Base-by-base conservation (phyloP, 2,888 invertebrate genomes). In the Acleris sparsana region DNA sequence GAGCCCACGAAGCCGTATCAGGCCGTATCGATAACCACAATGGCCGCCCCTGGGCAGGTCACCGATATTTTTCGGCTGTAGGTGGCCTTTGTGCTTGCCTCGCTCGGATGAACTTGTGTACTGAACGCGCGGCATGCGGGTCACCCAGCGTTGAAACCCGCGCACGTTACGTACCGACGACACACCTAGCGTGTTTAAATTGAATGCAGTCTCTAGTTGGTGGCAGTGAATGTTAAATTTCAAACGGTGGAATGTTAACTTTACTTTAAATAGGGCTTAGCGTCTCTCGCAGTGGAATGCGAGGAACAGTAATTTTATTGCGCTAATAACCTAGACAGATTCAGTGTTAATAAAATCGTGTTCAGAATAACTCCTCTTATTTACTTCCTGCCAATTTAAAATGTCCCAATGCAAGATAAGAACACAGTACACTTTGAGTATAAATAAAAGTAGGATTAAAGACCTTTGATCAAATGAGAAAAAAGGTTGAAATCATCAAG, bases 71-170 rank as follows among this genome's bases (percentile, higher is more conserved):
- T 57, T 57, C 22, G 44, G 56, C 6, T 18, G 46, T 46, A 6
- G 46, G 20, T 33, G 9, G 17, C 57, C 57, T 57, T 57, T 57
- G 57, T 57, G 57, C 25, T 25, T 3, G 57, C 16, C 57, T n/a
- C 57, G 46, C 46, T 46, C 46, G 57, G 20, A 25, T 57, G 43
- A 57, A 44, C 57, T 46, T 57, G 57, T 57, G 57, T 57, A 57
- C 57, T 20, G 46, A 25, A 20, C 17, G 20, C 20, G 46, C 57
- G 57, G 44, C 57, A 57, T 57, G 46, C 57, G 57, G 57, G 57
- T 20, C 57, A 33, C 33, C 33, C 33, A 22, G 56, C 49, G 49
- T 18, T n/a, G 56, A 56, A 56, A 6, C 53, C 44, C 43, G 49
- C 20, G 5, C 44, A 13, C 55, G 39, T 39, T 39, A 13, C 39